These are phyloP conservation scores for Eurystomus gularis DNA, from an alignment of 2,113 vertebrate genomes.

Conservation along the genomic window DNA sequence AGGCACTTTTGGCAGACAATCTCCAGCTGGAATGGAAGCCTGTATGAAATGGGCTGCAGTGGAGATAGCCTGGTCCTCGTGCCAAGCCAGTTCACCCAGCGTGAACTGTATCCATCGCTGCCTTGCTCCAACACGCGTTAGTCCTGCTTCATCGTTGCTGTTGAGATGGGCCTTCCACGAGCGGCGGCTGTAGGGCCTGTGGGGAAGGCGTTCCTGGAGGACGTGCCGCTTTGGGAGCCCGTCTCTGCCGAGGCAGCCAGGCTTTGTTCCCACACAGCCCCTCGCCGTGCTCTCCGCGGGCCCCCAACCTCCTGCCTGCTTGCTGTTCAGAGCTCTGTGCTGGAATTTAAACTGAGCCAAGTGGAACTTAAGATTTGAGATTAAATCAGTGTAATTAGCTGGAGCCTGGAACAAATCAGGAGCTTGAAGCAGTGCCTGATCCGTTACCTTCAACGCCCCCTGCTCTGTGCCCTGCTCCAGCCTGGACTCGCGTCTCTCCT, in stretches of 20 bases:
- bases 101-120: accelerated
- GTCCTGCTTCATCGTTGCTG: accelerated
- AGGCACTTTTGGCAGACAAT: background rate
- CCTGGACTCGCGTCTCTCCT: background rate
- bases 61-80: accelerated
- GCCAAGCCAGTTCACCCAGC: background rate
- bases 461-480: background rate
- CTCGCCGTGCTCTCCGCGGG: accelerated
- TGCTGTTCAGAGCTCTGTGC: background rate
- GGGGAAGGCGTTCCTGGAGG: accelerated
- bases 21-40: accelerated
- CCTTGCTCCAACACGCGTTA: accelerated
- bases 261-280: too few relatives aligned
- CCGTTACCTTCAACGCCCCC: background rate
- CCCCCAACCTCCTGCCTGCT: background rate
- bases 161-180: accelerated
- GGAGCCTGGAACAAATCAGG: background rate
- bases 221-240: background rate
- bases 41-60: accelerated
- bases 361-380: background rate
- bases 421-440: background rate
- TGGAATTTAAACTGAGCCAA: background rate
- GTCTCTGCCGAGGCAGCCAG: background rate
- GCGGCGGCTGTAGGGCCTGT: accelerated
- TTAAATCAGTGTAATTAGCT: background rate